A percentile compares a stretch with the other conserved stretches of the same genome.
phyloP scores from a whole-genome alignment of 2,113 vertebrate species.

The Sapayoa aenigma region DNA sequence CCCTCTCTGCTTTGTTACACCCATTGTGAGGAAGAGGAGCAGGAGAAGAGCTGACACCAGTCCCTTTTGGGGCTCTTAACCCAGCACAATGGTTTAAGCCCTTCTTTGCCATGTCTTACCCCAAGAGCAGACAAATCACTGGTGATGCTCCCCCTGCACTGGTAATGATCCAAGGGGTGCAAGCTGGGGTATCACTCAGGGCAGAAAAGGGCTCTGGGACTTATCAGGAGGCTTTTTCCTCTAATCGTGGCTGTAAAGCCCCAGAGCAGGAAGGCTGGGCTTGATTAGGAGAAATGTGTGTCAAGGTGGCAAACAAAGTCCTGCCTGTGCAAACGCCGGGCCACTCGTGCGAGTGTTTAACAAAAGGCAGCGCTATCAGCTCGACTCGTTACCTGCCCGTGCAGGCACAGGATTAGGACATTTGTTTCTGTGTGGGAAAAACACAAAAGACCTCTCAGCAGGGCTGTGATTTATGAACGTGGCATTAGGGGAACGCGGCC shows the following conservation, averaged over 20 bases:
- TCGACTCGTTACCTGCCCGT: background rate
- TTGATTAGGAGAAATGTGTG: background rate
- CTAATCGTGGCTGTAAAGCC: background rate
- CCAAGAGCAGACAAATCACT: rapidly evolving
- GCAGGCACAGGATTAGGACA: background rate
- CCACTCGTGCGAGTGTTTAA: background rate
- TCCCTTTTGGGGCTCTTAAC: constrained; percentile 18
- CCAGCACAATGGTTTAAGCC: constrained; percentile 52
- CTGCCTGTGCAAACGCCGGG: background rate
- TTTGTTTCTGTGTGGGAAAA: background rate
- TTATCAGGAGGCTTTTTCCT: background rate
- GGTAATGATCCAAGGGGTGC: rapidly evolving
- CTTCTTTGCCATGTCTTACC: constrained; percentile 50
- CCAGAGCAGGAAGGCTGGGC: background rate
- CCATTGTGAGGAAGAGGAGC: constrained; percentile 40
- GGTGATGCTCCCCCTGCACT: background rate
- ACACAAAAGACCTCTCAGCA: constrained; percentile 17
- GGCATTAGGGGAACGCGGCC: background rate
- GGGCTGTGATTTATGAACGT: background rate
- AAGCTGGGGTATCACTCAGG: rapidly evolving
- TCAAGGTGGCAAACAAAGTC: background rate
- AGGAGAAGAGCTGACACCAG: constrained; percentile 3
- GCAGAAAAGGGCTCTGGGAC: background rate
- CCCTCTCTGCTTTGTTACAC: constrained; percentile 15
- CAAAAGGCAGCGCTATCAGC: background rate